These are phyloP conservation scores for Numenius arquata DNA, from an alignment of 2,113 vertebrate genomes.

Conservation along the genomic window DNA sequence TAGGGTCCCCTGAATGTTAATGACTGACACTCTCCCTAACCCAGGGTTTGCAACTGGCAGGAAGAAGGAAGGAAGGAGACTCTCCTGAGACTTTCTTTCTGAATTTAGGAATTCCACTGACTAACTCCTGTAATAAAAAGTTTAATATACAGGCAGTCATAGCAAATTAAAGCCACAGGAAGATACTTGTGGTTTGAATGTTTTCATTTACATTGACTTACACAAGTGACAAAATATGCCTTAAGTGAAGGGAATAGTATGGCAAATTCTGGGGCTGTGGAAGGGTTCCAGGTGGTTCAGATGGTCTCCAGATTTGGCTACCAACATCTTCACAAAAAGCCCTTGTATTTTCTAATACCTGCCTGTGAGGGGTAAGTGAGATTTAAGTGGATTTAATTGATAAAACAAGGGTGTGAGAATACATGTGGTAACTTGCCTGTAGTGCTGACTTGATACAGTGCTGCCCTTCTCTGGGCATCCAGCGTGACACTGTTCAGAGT, in stretches of 20 bases:
- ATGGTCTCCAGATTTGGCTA: neutral
- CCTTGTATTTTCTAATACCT: neutral
- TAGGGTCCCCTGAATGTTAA: neutral
- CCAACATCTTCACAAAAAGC: neutral
- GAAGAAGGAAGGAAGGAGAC: neutral
- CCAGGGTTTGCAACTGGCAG: neutral
- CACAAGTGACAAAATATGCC: fast-evolving
- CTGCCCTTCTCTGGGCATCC: neutral
- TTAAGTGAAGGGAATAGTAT: neutral
- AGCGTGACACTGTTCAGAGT: neutral
- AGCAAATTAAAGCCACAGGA: neutral
- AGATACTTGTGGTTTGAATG: neutral
- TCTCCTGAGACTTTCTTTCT: neutral
- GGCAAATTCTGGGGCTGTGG: neutral
- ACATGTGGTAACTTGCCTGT: neutral
- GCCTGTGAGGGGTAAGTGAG: neutral
- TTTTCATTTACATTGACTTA: neutral
- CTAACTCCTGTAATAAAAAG: neutral
- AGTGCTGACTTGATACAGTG: neutral
- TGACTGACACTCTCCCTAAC: neutral
- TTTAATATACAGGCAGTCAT: neutral
- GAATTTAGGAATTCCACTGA: neutral
- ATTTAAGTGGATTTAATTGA: neutral
- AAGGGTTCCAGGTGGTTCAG: neutral
- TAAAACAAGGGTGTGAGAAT: neutral